Percentiles rank a stretch among this genome's conserved stretches.
phyloP scores from a whole-genome alignment of 2,113 vertebrate genomes.

The Gymnogyps californianus region DNA sequence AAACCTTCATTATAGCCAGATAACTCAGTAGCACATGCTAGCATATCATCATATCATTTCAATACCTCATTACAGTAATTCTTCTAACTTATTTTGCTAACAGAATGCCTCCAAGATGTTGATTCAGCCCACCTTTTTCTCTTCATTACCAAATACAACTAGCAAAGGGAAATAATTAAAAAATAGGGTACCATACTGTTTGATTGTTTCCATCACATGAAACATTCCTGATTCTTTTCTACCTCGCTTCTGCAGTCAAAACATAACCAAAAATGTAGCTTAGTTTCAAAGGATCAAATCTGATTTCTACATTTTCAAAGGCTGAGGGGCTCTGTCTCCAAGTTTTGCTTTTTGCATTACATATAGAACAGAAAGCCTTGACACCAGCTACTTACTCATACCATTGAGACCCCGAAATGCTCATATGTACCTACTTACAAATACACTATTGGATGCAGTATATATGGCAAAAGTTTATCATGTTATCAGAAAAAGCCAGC shows the following conservation, averaged over 20 bases:
- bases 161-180: not conserved
- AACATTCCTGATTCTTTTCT: not conserved
- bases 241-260: not conserved
- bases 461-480: not conserved
- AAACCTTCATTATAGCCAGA: not conserved
- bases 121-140: not conserved
- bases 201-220: not conserved
- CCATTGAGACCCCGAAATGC: not conserved
- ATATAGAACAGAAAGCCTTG: not conserved
- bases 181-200: not conserved
- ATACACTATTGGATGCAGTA: not conserved
- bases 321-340: not conserved
- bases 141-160: not conserved
- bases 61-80: not conserved
- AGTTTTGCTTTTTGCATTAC: not conserved
- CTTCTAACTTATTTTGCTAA: not conserved
- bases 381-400: not conserved
- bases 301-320: not conserved
- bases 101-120: not conserved
- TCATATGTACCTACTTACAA: not conserved
- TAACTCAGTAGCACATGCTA: not conserved
- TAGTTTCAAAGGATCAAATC: not conserved
- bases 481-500: not conserved
- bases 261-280: not conserved
- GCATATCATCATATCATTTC: not conserved